Percentiles rank a stretch among this genome's conserved stretches.
Conservation (phyloP, 2,113 vertebrate genomes). For the Rousettus leschenaultii region DNA sequence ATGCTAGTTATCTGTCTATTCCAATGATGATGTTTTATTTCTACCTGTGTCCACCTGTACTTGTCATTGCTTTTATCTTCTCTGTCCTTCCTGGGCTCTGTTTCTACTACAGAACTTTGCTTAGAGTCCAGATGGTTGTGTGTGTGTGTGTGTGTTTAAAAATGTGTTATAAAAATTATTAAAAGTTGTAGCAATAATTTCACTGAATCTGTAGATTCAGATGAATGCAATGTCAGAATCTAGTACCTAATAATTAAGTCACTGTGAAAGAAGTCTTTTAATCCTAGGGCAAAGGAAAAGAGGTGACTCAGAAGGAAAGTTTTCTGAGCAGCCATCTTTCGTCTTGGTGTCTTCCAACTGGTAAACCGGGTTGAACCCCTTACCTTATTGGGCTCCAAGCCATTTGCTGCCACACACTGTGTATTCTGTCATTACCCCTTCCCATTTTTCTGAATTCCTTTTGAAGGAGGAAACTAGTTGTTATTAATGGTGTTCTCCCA, state of each 20-base stretch:
- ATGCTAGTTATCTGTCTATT: not conserved
- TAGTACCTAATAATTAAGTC: not conserved
- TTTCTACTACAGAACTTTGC: not conserved
- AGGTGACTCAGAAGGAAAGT: not conserved
- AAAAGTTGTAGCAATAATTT: not conserved
- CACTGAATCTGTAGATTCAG: not conserved
- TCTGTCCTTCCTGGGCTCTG: not conserved
- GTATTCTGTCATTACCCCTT: not conserved
- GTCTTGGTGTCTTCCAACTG: not conserved
- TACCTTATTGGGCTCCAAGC: not conserved
- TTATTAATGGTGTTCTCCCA: not conserved
- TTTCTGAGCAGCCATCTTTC: not conserved
- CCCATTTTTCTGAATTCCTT: not conserved
- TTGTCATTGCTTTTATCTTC: not conserved
- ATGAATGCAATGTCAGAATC: not conserved
- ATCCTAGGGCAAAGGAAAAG: not conserved
- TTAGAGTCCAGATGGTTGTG: not conserved
- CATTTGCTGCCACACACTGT: not conserved
- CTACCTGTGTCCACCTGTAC: too few species aligned
- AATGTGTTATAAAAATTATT: not conserved
- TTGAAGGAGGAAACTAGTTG: not conserved
- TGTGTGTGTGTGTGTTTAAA: too few species aligned
- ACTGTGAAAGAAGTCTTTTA: not conserved
- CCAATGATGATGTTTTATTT: not conserved
- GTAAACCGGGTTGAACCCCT: not conserved